Conservation (phyloP, 2,113 vertebrate species). For the Pangasianodon hypophthalmus region DNA sequence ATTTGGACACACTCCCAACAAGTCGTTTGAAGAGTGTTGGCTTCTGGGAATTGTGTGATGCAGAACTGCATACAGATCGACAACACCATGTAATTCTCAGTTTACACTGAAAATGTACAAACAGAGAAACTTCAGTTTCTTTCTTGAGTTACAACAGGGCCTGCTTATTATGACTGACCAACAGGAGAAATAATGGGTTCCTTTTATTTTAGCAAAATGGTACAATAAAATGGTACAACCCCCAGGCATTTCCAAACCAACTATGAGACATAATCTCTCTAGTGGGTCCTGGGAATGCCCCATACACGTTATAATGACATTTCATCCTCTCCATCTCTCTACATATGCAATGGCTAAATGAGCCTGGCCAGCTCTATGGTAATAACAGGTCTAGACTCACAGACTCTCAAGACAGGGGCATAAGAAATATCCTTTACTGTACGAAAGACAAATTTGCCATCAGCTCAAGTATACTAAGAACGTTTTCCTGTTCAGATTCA, state of each 20-base stretch:
- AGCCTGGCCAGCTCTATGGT: background rate
- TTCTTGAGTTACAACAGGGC: background rate
- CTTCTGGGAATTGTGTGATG: conserved; percentile 3
- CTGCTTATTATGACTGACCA: background rate
- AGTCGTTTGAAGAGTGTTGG: background rate
- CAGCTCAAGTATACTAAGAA: conserved; percentile 51
- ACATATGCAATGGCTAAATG: background rate
- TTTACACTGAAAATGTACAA: background rate
- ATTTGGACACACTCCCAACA: background rate
- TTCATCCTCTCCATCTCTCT: background rate
- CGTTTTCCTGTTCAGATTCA: conserved; percentile 22
- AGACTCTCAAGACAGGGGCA: background rate
- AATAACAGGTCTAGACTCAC: background rate
- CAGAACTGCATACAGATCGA: background rate
- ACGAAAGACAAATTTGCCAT: conserved; percentile 11
- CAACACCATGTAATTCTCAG: background rate
- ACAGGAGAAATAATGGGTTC: background rate
- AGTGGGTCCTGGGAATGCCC: background rate
- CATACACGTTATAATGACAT: background rate
- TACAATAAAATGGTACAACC: background rate
- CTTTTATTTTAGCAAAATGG: background rate
- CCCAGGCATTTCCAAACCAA: background rate
- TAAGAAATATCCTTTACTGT: conserved; percentile 6
- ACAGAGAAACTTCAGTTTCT: background rate
- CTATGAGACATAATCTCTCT: background rate